Evolutionary conservation across 2,888 invertebrate species (phyloP).

Genomic region (Homarus gammarus): DNA sequence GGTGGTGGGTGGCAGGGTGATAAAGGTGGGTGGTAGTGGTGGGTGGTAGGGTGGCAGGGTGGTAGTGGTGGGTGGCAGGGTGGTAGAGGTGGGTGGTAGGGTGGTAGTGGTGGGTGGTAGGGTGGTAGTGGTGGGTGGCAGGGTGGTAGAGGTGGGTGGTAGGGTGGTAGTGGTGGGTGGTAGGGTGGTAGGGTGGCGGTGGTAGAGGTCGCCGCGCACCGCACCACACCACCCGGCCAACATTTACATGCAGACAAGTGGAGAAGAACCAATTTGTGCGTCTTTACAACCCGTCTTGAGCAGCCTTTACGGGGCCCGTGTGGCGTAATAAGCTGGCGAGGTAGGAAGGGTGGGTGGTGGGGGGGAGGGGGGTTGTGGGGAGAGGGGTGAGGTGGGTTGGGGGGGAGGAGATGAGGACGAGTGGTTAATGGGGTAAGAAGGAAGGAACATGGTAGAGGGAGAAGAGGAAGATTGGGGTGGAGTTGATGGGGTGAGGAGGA

Average conservation of each 20-base stretch:
- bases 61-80: too few species aligned
- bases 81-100: too few species aligned
- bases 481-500: not conserved
- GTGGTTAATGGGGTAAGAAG: not conserved
- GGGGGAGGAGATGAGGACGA: not conserved
- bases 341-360: not conserved
- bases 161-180: too few species aligned
- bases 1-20: too few species aligned
- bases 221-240: not conserved
- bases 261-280: not conserved
- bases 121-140: too few species aligned
- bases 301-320: not conserved
- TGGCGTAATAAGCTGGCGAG: not conserved
- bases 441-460: not conserved
- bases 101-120: too few species aligned
- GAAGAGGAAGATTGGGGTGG: slow-evolving; percentile 17
- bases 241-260: slow-evolving; percentile 3
- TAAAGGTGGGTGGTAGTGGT: too few species aligned
- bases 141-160: too few species aligned
- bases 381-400: not conserved
- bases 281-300: not conserved
- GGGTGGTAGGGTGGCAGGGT: too few species aligned
- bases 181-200: too few species aligned
- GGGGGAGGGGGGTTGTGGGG: not conserved
- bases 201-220: too few species aligned